Base-by-base conservation (phyloP, 1,140 invertebrate species). In the Araneus ventricosus region DNA sequence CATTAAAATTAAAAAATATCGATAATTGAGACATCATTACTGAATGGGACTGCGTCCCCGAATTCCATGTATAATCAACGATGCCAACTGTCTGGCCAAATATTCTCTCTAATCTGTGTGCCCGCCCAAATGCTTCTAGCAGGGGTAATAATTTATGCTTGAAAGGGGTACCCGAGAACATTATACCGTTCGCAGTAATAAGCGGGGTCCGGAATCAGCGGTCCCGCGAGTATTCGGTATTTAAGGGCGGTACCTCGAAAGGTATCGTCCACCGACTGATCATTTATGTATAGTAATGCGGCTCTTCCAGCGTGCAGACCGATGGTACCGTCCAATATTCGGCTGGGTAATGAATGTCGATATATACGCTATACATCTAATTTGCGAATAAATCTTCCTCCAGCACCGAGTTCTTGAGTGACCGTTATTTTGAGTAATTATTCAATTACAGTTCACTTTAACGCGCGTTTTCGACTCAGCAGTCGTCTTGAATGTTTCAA, bases 281-380 rank as follows among this genome's bases (percentile, higher is more conserved):
- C 87, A 88, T 88, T 88, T 88, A 88, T 88, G 63, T 14, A 88
- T 88, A 75, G 87, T 88, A 88, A 88, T 52, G 27, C 85, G 22
- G 57, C 30, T 37, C 61, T 87, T 87, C 22, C 17, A 61, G 85
- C 8, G 34, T 3, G 30, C 30, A 34, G 70, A 4, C 17, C 17
- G 70, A 5, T 75, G n/a, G 8, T 70, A 10, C 70, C 20, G 34
- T 37, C 70, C 70, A 75, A 20, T 37, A 75, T 17, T 37, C 34
- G 17, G 22, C 30, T 20, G 70, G 2, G 30, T 37, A 37, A 75
- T 37, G 70, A 75, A 75, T 30, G 67, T 3, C 67, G 27, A 37
- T 75, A 10, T 75, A 37, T 37, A 4, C 22, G 30, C 70, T 34
- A 34, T 75, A 37, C 5, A 75, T 75, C 70, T 75, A 75, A 75